Evolutionary conservation across 2,797 vertebrate species (phyloP).

Genomic region (Tragopan temminckii): DNA sequence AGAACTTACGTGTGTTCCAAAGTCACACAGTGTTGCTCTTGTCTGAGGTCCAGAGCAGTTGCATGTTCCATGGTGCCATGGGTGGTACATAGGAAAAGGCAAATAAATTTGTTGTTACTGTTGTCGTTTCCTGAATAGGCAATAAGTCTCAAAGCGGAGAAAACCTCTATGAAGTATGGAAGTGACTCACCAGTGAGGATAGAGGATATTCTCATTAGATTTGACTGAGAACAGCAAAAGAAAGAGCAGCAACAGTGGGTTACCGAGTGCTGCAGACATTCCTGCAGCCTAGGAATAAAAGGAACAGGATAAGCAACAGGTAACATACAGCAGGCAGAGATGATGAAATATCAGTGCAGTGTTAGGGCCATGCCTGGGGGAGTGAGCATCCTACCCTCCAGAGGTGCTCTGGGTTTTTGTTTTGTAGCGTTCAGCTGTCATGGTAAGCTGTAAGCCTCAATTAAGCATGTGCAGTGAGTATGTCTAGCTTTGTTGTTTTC

Average conservation of each 20-base stretch:
- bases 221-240: background rate
- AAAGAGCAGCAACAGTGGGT: background rate
- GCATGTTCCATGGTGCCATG: background rate
- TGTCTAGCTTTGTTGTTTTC: background rate
- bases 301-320: background rate
- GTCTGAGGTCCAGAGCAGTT: background rate
- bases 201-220: conserved; percentile 2
- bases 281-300: background rate
- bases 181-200: background rate
- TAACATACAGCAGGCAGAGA: background rate
- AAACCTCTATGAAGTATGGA: background rate
- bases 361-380: background rate
- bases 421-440: background rate
- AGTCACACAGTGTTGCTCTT: background rate
- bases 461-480: background rate
- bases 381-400: background rate
- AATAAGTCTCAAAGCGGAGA: background rate
- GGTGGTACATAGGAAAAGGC: background rate
- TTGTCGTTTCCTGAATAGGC: background rate
- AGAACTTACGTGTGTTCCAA: background rate
- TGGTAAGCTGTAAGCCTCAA: background rate
- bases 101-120: background rate
- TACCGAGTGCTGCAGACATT: background rate
- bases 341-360: background rate
- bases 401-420: background rate